phyloP scores from a whole-genome alignment of 2,888 invertebrate genomes.

The Stictocephala bisonia region DNA sequence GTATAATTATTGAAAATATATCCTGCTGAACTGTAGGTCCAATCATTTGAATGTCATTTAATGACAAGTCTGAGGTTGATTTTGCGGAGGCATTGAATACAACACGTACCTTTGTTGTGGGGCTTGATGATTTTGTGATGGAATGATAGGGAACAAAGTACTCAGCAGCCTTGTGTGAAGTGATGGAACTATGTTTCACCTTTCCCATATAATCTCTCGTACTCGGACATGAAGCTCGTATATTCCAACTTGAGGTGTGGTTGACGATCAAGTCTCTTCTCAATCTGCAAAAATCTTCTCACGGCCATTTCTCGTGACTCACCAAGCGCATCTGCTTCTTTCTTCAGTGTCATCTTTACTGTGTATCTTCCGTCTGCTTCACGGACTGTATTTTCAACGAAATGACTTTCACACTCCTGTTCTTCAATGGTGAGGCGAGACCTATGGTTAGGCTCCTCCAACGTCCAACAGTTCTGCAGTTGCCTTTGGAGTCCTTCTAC shows the following conservation, averaged over 20 bases:
- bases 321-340: neutral
- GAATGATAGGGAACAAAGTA: too few species aligned
- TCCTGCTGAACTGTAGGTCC: too few species aligned
- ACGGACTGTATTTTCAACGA: neutral
- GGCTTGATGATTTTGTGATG: too few species aligned
- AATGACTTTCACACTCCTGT: neutral
- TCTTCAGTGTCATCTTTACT: constrained; percentile 39
- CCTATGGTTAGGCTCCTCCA: neutral
- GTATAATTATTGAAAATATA: too few species aligned
- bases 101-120: too few species aligned
- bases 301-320: constrained; percentile 34
- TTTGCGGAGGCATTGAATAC: too few species aligned
- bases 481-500: neutral
- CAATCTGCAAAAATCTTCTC: constrained; percentile 27
- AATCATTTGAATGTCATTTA: too few species aligned
- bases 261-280: constrained; percentile 22
- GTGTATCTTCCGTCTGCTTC: constrained; percentile 6
- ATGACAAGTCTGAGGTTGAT: too few species aligned
- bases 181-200: too few species aligned
- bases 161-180: too few species aligned
- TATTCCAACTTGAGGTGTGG: constrained; percentile 13
- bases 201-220: too few species aligned
- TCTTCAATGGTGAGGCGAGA: neutral
- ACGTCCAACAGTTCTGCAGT: neutral
- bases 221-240: neutral